Conservation (phyloP, 2,888 invertebrate species). For the Micoletzkya japonica region DNA sequence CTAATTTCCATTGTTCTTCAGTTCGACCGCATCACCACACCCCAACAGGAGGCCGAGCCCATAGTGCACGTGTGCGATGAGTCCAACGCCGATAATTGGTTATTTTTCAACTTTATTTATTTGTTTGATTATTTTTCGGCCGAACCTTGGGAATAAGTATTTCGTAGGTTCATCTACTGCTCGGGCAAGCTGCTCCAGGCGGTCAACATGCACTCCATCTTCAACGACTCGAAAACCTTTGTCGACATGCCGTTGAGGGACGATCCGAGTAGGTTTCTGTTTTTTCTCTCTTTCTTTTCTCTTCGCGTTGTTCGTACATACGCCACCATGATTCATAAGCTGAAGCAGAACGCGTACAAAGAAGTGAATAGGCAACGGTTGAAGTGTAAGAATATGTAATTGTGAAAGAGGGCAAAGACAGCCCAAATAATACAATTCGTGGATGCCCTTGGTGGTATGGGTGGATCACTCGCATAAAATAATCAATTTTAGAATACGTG, state of each 20-base stretch:
- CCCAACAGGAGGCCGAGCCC: neutral
- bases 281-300: constrained; percentile 6
- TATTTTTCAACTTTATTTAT: constrained; percentile 1
- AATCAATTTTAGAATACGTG: constrained; percentile 14
- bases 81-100: constrained; percentile 45
- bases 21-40: neutral
- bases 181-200: constrained; percentile 52
- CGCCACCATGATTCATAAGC: no score
- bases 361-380: no score
- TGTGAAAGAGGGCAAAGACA: no score
- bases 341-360: no score
- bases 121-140: no score
- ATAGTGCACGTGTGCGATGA: constrained; percentile 40
- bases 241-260: constrained; percentile 59
- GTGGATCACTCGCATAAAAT: no score
- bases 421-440: no score
- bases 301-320: neutral
- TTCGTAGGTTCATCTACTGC: constrained; percentile 53
- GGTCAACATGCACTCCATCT: constrained; percentile 49
- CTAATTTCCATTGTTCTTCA: no score
- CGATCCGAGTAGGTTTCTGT: constrained; percentile 39
- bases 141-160: no score
- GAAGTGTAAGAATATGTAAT: no score
- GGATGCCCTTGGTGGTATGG: no score
- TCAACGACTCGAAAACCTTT: constrained; percentile 60